phyloP scores from a whole-genome alignment of 1,140 invertebrate genomes.

The Whitmania pigra region DNA sequence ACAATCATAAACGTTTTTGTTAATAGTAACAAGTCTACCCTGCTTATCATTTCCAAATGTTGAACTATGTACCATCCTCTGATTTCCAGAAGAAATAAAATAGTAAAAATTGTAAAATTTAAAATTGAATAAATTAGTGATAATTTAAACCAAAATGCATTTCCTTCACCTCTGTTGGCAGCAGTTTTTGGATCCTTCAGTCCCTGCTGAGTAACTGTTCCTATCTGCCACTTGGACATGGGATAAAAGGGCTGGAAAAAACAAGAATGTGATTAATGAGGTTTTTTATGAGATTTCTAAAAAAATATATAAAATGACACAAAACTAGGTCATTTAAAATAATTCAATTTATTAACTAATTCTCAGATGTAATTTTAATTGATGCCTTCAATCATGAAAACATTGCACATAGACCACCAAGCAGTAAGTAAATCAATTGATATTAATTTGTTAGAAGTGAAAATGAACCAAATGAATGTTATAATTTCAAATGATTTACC shows the following conservation, averaged over 20 bases:
- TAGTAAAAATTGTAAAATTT: constrained; percentile 13
- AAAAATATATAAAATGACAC: neutral
- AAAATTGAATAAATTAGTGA: too few species aligned
- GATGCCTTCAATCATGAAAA: neutral
- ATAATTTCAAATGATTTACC: constrained; percentile 26
- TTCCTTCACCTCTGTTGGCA: constrained; percentile 42
- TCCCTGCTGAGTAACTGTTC: constrained; percentile 70
- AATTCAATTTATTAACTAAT: neutral
- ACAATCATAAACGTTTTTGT: too few species aligned
- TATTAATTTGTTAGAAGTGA: neutral
- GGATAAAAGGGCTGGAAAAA: constrained; percentile 33
- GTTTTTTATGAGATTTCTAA: neutral
- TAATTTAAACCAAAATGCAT: neutral
- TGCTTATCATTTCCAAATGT: too few species aligned
- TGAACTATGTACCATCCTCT: constrained; percentile 50
- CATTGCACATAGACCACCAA: neutral
- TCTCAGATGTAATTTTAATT: neutral
- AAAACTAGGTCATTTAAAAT: neutral
- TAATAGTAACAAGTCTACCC: too few species aligned
- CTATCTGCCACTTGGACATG: constrained; percentile 51
- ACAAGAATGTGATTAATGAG: constrained; percentile 5
- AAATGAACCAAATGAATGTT: neutral
- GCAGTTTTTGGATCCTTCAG: constrained; percentile 59
- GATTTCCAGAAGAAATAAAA: constrained; percentile 28
- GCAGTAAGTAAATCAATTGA: neutral